Evolutionary conservation across 2,888 invertebrate species (phyloP), one percentile per base, ranked within the genome.

Genomic region (Diloba caeruleocephala): DNA sequence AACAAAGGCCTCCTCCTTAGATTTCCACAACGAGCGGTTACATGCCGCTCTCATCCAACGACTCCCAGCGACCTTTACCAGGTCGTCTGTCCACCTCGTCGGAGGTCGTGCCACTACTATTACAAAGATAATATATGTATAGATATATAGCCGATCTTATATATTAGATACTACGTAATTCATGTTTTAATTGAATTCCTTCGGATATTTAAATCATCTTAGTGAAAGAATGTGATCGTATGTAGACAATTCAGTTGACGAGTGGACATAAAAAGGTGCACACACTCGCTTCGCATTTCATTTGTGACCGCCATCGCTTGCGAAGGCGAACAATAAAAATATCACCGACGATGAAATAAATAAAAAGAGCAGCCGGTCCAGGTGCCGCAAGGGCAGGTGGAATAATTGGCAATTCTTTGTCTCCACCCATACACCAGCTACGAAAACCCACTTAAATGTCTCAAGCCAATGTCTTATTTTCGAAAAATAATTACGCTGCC

Each of bases 371-470:
- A 89, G 85, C 89, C 89, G 88, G 87, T 75, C 88, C 92, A 92
- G 92, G 87, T 92, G 93, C 85, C 81, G 82, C 77, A 84, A 82
- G 82, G 87, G 91, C 93, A 93, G 93, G 92, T 92, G 93, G 88
- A 92, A 88, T 92, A 91, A 93, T 92, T 92, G 92, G 87, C 92
- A 87, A 92, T 90, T 91, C 93, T 92, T 93, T 92, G 92, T 92
- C 90, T 92, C 89, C 87, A 79, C 73, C 80, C 81, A 81, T 82
- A 79, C 82, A 78, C 80, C 79, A 82, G 75, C 83, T 78, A 84
- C 85, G 86, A 84, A 84, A 81, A 87, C 83, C 79, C 79, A 82
- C 85, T 82, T 83, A 81, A 82, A 84, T 84, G 81, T 83, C 81
- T 84, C 74, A 74, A 78, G 75, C 72, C 76, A 62, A 68, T 79